Conservation (phyloP, 1,140 invertebrate species). For the Drosophila takahashii region DNA sequence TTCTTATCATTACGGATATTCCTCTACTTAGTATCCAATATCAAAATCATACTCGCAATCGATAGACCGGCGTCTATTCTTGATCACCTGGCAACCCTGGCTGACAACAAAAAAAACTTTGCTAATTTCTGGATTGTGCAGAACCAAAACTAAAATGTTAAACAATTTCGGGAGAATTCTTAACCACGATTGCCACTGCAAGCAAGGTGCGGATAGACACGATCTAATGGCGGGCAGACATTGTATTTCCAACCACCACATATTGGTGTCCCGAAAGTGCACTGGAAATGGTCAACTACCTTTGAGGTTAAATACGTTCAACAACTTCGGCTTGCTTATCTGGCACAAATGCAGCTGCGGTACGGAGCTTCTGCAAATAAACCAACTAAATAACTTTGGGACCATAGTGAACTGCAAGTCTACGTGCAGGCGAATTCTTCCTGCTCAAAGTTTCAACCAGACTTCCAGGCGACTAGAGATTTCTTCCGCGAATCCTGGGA, state of each 20-base stretch:
- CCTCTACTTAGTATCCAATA: too few species aligned
- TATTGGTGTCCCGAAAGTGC: neutral
- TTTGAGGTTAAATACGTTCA: neutral
- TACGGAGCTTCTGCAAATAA: neutral
- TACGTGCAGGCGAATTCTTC: neutral
- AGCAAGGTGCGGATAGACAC: neutral
- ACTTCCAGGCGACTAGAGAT: too few species aligned
- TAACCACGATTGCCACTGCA: neutral
- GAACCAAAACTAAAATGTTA: neutral
- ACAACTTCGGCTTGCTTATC: neutral
- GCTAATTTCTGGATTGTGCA: neutral
- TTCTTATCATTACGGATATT: neutral
- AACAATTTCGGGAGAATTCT: neutral
- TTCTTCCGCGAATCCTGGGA: too few species aligned
- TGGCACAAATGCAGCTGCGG: constrained; percentile 1
- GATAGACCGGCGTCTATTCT: neutral
- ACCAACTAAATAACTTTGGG: neutral
- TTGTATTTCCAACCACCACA: neutral
- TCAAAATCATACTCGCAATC: too few species aligned
- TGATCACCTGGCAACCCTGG: neutral
- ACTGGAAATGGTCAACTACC: neutral
- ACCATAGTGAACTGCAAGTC: neutral
- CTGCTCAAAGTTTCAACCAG: too few species aligned
- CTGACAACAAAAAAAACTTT: neutral
- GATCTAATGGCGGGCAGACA: neutral